phyloP scores from a whole-genome alignment of 1,140 invertebrate species.

The Brevipalpus yothersi region DNA sequence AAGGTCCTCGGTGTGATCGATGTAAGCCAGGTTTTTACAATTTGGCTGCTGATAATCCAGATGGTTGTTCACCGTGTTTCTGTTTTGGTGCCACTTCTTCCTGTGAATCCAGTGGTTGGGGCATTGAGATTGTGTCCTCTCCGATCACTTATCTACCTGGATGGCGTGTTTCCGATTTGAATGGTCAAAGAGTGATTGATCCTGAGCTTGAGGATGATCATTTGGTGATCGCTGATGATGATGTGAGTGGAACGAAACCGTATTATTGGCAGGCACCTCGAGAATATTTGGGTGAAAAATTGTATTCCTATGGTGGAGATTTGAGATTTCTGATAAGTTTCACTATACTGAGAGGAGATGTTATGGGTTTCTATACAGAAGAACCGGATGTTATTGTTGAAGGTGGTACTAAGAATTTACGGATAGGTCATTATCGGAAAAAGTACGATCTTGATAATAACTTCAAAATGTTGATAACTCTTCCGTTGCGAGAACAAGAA shows the following conservation, averaged over 20 bases:
- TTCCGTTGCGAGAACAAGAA: conserved; percentile 35
- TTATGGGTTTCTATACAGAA: conserved; percentile 51
- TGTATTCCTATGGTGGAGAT: conserved; percentile 55
- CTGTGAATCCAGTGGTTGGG: conserved; percentile 32
- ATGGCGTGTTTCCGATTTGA: conserved; percentile 22
- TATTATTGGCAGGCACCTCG: conserved; percentile 72
- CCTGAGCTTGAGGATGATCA: conserved; percentile 16
- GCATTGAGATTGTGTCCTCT: conserved; percentile 6
- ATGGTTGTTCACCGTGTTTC: conserved; percentile 67
- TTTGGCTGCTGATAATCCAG: conserved; percentile 38
- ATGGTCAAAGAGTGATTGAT: conserved; percentile 13
- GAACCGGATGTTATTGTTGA: conserved; percentile 64
- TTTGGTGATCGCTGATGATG: conserved; percentile 25
- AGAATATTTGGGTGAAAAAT: conserved; percentile 26
- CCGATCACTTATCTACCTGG: conserved; percentile 4
- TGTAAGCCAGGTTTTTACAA: conserved; percentile 62
- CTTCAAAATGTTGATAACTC: conserved; percentile 29
- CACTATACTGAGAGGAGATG: conserved; percentile 62
- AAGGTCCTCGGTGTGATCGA: conserved; percentile 32
- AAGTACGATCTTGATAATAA: conserved; percentile 16
- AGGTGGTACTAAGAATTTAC: conserved; percentile 24
- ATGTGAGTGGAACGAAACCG: conserved; percentile 33
- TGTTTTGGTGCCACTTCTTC: conserved; percentile 58
- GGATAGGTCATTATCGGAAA: conserved; percentile 40
- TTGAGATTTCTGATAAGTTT: conserved; percentile 50